A percentile compares a stretch with the other conserved stretches of the same genome.
These are phyloP conservation scores for Lacerta bilineata DNA, from an alignment of 2,797 vertebrate species.

Conservation along the genomic window DNA sequence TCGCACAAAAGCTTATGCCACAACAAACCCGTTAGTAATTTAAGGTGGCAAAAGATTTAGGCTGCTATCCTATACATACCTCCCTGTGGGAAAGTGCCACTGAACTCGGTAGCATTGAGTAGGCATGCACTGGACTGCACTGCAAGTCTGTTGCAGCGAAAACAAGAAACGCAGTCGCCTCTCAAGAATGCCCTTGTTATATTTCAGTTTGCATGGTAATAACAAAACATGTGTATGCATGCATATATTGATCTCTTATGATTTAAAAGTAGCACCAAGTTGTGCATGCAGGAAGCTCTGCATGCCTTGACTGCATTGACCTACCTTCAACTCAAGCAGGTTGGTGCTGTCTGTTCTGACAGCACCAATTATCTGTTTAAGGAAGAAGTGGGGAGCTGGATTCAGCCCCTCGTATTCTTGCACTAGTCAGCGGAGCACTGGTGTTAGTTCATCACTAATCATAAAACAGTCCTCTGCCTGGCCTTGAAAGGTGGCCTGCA, in stretches of 20 bases:
- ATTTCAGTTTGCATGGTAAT: neutral
- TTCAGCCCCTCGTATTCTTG: neutral
- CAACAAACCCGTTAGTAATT: neutral
- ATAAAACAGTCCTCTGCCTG: neutral
- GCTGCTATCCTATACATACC: no score
- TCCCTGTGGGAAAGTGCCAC: no score
- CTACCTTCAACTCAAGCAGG: neutral
- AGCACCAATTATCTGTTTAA: neutral
- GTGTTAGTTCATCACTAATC: neutral
- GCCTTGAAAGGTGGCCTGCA: no score
- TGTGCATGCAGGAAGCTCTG: no score
- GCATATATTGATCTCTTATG: slow-evolving; percentile 9
- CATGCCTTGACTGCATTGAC: no score
- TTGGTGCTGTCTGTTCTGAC: neutral
- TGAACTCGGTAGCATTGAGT: no score
- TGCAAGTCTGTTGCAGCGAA: neutral
- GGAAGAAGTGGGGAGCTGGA: neutral
- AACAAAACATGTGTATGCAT: neutral
- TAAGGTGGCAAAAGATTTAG: neutral
- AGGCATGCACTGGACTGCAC: no score
- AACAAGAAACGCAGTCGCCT: neutral
- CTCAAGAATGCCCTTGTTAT: neutral
- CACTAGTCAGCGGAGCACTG: neutral
- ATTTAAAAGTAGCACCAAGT: neutral
- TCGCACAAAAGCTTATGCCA: neutral